phyloP scores from a whole-genome alignment of 2,888 invertebrate species.

The Cybosia mesomella region DNA sequence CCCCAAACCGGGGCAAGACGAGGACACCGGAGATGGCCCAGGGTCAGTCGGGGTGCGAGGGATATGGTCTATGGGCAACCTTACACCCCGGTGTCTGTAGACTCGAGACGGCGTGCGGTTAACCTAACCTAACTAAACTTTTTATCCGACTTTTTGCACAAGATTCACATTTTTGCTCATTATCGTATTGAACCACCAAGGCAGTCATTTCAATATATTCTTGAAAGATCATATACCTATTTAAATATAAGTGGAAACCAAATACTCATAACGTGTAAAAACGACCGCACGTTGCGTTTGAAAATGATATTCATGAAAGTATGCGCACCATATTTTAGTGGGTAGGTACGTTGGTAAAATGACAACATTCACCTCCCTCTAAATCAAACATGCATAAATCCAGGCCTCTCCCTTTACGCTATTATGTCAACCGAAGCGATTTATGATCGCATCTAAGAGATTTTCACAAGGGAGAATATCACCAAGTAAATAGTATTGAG shows the following conservation, averaged over 20 bases:
- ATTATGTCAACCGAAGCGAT: conserved; percentile 85
- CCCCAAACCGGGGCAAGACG: too few relatives aligned
- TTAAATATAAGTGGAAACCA: conserved; percentile 48
- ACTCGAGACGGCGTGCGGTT: too few relatives aligned
- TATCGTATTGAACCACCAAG: neutral
- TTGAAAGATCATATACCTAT: conserved; percentile 53
- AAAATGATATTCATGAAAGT: conserved; percentile 61
- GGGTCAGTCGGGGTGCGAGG: too few relatives aligned
- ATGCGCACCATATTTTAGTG: conserved; percentile 64
- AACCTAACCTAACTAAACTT: neutral
- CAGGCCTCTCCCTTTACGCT: conserved; percentile 81
- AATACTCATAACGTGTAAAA: conserved; percentile 47
- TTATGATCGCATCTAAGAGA: conserved; percentile 84
- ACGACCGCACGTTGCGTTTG: conserved; percentile 46
- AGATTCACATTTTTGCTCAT: neutral
- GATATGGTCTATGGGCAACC: too few relatives aligned
- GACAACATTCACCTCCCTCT: conserved; percentile 73
- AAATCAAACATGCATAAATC: conserved; percentile 85
- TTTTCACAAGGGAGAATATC: conserved; percentile 77
- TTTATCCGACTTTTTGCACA: neutral
- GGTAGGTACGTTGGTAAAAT: conserved; percentile 61
- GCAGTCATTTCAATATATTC: conserved; percentile 43
- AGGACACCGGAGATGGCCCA: too few relatives aligned
- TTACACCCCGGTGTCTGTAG: too few relatives aligned
- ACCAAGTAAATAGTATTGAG: conserved; percentile 77